phyloP scores from a whole-genome alignment of 2,888 invertebrate species.

The Cyaniris semiargus region DNA sequence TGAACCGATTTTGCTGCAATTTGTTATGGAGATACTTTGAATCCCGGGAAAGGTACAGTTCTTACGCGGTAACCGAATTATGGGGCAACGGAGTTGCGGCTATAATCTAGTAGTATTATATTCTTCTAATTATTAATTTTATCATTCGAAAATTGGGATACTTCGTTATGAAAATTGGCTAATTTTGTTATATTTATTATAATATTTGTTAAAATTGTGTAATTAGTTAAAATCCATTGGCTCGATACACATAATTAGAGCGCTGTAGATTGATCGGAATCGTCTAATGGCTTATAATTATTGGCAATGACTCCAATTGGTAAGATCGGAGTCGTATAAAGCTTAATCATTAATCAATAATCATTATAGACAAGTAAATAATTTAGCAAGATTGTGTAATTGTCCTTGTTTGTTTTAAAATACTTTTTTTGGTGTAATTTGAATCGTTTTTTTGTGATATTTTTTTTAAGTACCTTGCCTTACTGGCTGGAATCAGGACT shows the following conservation, averaged over 20 bases:
- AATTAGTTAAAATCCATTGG: background rate
- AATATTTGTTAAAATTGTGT: background rate
- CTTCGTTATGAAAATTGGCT: background rate
- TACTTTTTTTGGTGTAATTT: too few relatives aligned
- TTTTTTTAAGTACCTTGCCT: too few relatives aligned
- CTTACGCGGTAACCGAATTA: too few relatives aligned
- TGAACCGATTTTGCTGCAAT: too few relatives aligned
- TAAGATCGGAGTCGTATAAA: background rate
- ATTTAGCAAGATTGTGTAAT: background rate
- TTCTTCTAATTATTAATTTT: too few relatives aligned
- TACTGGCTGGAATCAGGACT: too few relatives aligned
- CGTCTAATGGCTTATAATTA: slow-evolving; percentile 17
- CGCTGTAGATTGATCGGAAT: slow-evolving; percentile 6
- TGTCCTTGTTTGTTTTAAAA: background rate
- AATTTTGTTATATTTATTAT: background rate
- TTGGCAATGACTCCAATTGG: slow-evolving; percentile 23
- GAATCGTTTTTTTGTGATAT: too few relatives aligned
- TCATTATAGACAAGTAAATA: background rate
- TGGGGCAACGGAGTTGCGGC: too few relatives aligned
- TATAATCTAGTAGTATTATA: too few relatives aligned
- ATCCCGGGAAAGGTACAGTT: too few relatives aligned
- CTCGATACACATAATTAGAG: slow-evolving; percentile 1
- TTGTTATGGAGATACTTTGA: too few relatives aligned
- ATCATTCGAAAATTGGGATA: too few relatives aligned
- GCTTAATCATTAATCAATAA: background rate